Percentiles rank a stretch among this genome's conserved stretches.
These are phyloP conservation scores for Unio delphinus DNA, from an alignment of 2,888 invertebrate genomes.

Conservation along the genomic window DNA sequence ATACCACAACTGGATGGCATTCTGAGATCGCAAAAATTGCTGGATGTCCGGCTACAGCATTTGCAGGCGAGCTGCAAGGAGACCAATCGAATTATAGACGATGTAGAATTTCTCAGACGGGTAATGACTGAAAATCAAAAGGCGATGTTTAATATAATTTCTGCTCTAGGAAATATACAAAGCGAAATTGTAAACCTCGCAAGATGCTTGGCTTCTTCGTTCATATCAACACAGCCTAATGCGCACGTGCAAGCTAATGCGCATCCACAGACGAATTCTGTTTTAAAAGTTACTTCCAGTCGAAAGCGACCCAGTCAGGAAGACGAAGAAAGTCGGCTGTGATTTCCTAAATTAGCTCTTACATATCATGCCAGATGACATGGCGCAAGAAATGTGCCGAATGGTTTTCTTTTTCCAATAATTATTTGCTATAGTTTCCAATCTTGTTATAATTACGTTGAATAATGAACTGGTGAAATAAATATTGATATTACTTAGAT, in stretches of 20 bases:
- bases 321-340: constrained; percentile 34
- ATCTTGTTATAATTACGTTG: too few species aligned
- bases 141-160: constrained; percentile 69
- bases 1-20: constrained; percentile 71
- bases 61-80: constrained; percentile 69
- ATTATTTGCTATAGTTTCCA: too few species aligned
- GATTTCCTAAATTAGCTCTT: too few species aligned
- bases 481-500: too few species aligned
- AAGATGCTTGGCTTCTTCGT: constrained; percentile 56
- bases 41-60: constrained; percentile 70
- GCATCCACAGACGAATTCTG: constrained; percentile 24
- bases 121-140: constrained; percentile 71
- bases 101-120: constrained; percentile 68
- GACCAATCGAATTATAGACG: constrained; percentile 67
- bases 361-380: too few species aligned
- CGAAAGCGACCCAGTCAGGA: constrained; percentile 30
- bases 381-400: too few species aligned
- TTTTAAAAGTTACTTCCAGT: constrained; percentile 11
- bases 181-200: constrained; percentile 66
- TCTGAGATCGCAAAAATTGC: constrained; percentile 67
- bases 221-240: constrained; percentile 32
- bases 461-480: too few species aligned
- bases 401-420: too few species aligned
- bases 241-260: constrained; percentile 32
- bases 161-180: constrained; percentile 69